A percentile compares a stretch with the other conserved stretches of the same genome.
phyloP scores from a whole-genome alignment of 30 jellyfish, hydroid and myxozoan species.

The Aurelia aurita complex sp. Pacific region DNA sequence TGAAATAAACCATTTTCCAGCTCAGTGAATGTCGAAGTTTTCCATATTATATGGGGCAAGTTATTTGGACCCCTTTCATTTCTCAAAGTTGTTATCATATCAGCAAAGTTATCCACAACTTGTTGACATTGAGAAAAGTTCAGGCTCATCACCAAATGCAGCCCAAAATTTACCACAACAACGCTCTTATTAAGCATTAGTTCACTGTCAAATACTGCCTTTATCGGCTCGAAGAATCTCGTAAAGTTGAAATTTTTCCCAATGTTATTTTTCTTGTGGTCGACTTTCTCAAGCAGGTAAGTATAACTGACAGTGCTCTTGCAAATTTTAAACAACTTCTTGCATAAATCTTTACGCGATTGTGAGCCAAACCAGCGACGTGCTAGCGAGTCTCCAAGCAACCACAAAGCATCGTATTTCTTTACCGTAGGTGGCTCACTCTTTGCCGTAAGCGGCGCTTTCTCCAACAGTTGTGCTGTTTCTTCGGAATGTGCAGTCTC shows the following conservation, averaged over 20 bases:
- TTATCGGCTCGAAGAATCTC: constrained; percentile 25
- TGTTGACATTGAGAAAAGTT: constrained; percentile 1
- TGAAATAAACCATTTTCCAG: not conserved
- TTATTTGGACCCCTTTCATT: not conserved
- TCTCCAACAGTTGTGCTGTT: too few species aligned
- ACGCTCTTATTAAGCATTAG: constrained; percentile 48
- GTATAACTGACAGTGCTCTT: constrained; percentile 44
- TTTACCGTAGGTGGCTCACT: too few species aligned
- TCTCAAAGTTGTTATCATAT: not conserved
- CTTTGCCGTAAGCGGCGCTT: too few species aligned
- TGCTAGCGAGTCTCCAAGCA: constrained; percentile 49
- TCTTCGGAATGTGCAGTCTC: too few species aligned
- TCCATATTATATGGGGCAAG: constrained; percentile 55
- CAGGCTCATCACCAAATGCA: constrained; percentile 39
- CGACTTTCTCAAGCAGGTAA: not conserved
- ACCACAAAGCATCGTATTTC: constrained; percentile 31
- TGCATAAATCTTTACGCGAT: constrained; percentile 16
- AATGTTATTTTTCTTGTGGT: not conserved
- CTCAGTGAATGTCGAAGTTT: constrained; percentile 42
- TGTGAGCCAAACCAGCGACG: constrained; percentile 34
- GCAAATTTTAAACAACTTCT: constrained; percentile 23
- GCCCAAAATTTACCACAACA: constrained; percentile 44
- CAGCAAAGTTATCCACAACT: constrained; percentile 10
- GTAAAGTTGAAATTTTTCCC: constrained; percentile 33
- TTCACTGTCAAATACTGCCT: constrained; percentile 5